phyloP scores from a whole-genome alignment of 2,113 vertebrate genomes.

The Chamaea fasciata region DNA sequence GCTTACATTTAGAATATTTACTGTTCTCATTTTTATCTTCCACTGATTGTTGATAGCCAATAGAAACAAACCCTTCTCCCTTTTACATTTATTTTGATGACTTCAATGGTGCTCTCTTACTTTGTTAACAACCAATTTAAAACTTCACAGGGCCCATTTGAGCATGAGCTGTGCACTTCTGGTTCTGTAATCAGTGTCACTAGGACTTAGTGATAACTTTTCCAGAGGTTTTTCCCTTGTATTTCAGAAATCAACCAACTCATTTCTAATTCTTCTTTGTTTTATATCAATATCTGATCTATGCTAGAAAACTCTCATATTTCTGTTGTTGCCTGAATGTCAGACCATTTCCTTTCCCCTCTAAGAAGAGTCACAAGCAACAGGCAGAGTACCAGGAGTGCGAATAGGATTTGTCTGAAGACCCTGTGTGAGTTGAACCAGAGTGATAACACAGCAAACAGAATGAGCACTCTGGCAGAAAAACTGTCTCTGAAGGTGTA shows the following conservation, averaged over 20 bases:
- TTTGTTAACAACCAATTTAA: neutral
- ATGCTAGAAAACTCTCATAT: neutral
- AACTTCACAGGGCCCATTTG: neutral
- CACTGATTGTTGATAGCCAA: neutral
- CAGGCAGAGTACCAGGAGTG: neutral
- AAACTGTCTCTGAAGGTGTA: conserved; percentile 20
- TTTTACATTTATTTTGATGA: neutral
- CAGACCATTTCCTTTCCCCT: neutral
- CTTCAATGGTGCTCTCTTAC: neutral
- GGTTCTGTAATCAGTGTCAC: neutral
- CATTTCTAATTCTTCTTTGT: neutral
- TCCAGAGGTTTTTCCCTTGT: neutral
- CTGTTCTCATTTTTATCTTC: neutral
- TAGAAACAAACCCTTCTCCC: neutral
- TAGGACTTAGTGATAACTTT: neutral
- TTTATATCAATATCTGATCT: neutral
- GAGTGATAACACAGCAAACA: conserved; percentile 3
- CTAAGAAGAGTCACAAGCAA: neutral
- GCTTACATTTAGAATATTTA: neutral
- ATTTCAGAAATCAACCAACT: neutral
- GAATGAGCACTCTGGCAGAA: neutral
- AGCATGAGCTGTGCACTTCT: neutral
- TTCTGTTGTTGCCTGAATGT: neutral
- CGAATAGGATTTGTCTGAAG: neutral
- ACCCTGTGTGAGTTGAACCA: neutral